Base-by-base conservation (phyloP, 2,888 invertebrate species). In the Oscheius sp. region DNA sequence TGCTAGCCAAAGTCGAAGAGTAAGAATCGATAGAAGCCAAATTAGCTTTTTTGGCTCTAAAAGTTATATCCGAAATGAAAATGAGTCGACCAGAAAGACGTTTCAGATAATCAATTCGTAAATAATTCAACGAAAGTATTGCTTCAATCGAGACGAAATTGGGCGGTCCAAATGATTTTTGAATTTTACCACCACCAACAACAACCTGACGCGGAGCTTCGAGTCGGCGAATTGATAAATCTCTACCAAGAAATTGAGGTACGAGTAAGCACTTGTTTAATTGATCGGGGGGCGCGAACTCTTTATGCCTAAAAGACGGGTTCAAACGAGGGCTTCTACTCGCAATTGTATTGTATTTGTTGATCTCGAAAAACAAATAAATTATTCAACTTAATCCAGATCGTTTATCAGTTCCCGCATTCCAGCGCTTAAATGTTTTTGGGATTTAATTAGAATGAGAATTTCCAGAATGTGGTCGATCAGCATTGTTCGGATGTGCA, bases 181-280 rank as follows among this genome's bases (percentile, higher is more conserved):
- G 78, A 82, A 15, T 74, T 71, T 72, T 78, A 74, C 52, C n/a
- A 37, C n/a, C 70, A 72, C 2, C 68, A 69, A 31, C 48, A 64
- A 1, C 34, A 67, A 0, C 69, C 69, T n/a, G 81, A 84, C 20
- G 75, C 79, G 5, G 75, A 71, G 10, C 58, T 84, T 2, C 71
- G 84, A 17, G 69, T 84, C 33, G 84, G 83, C 6, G 77, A 84
- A 64, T 71, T 84, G 52, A 70, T 76, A 15, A 57, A 81, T 37
- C 58, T 84, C 1, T 70, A 85, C 23, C 76, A 80, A 23, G 84
- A 84, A 63, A 70, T 84, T 46, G 84, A 84, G 78, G 82, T 84
- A 48, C 17, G 67, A n/a, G 29, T 61, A 15, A 33, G 37, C 23
- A 34, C 33, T 20, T 55, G 34, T 17, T 34, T 55, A 12, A 23